Conservation (phyloP, 2,888 invertebrate genomes). For the Chydorus sphaericus region DNA sequence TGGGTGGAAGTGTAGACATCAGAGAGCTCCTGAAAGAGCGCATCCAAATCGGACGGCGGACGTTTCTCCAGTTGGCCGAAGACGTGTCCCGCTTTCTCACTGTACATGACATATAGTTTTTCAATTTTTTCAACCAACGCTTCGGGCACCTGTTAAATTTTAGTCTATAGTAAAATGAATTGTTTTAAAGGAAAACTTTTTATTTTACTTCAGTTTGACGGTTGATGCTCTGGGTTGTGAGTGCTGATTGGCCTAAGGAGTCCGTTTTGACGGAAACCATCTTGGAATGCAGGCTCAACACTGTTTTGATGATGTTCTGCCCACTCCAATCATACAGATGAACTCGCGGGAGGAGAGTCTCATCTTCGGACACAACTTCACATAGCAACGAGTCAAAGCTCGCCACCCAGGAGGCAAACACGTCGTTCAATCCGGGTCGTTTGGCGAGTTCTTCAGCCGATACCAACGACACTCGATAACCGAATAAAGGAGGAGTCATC, state of each 20-base stretch:
- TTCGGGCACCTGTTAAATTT: not conserved
- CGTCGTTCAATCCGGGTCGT: not conserved
- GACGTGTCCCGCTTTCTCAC: not conserved
- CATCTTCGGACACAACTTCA: not conserved
- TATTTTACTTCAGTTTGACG: no score
- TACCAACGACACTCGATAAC: not conserved
- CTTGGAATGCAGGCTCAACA: not conserved
- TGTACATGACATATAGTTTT: not conserved
- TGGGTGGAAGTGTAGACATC: not conserved
- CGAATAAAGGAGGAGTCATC: not conserved
- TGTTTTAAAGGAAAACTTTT: no score
- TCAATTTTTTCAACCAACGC: not conserved
- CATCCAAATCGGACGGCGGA: not conserved
- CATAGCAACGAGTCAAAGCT: not conserved
- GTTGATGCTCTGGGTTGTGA: no score
- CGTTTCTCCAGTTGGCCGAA: constrained; percentile 13
- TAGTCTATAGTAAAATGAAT: not conserved
- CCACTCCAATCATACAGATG: not conserved
- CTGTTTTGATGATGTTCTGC: not conserved
- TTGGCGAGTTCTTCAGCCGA: not conserved
- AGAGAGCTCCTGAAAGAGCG: constrained; percentile 1
- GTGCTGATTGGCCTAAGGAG: not conserved
- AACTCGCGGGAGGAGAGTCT: not conserved
- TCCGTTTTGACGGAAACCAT: not conserved
- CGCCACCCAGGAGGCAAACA: not conserved